phyloP scores from a whole-genome alignment of 2,888 invertebrate genomes.

The Drosophila borborema region DNA sequence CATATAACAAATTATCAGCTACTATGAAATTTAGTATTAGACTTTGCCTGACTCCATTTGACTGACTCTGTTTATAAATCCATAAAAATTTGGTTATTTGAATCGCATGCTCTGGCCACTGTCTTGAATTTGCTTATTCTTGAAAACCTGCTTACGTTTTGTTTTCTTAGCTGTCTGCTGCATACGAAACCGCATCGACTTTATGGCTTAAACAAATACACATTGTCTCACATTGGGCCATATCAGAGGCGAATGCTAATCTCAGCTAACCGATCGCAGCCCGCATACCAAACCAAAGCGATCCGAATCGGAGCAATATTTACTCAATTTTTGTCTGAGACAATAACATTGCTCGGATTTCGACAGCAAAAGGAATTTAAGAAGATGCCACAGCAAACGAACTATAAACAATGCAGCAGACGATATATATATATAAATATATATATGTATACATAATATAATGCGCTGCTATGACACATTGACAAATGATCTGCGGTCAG shows the following conservation, averaged over 20 bases:
- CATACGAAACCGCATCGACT: conserved; percentile 35
- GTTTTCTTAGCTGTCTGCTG: conserved; percentile 20
- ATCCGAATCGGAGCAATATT: conserved; percentile 54
- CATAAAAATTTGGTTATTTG: conserved; percentile 39
- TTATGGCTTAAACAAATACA: conserved; percentile 16
- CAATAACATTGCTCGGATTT: conserved; percentile 69
- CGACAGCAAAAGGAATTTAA: conserved; percentile 41
- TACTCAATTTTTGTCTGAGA: conserved; percentile 71
- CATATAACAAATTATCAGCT: neutral
- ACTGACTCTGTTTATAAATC: neutral
- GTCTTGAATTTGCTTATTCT: conserved; percentile 30
- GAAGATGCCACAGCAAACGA: conserved; percentile 64
- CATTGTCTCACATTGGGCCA: conserved; percentile 37
- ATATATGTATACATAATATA: conserved; percentile 7
- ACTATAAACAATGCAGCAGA: conserved; percentile 51
- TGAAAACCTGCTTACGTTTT: conserved; percentile 19
- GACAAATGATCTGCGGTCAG: conserved; percentile 70
- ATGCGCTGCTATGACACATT: conserved; percentile 57
- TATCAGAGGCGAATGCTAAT: conserved; percentile 62
- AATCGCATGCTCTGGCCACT: conserved; percentile 16
- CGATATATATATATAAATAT: neutral
- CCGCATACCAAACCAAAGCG: conserved; percentile 46
- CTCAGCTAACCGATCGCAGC: conserved; percentile 64
- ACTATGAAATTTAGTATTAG: neutral
- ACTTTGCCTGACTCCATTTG: neutral